phyloP scores from a whole-genome alignment of 2,888 invertebrate genomes.

The Diarsia rubi region DNA sequence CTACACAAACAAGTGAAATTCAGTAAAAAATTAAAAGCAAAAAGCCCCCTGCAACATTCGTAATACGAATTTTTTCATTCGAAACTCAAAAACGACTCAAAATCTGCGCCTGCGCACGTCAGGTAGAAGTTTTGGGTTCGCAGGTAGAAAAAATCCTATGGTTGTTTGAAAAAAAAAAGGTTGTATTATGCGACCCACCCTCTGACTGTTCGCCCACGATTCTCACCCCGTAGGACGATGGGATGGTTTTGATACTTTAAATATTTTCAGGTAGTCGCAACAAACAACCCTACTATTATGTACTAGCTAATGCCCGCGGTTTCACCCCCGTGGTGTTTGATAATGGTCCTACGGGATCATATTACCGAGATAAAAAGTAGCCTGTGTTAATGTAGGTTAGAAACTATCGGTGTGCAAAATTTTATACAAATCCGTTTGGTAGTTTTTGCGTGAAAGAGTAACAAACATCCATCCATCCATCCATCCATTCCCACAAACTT shows the following conservation, averaged over 20 bases:
- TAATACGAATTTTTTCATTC: constrained; percentile 78
- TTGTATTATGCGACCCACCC: constrained; percentile 88
- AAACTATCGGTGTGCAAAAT: too few relatives aligned
- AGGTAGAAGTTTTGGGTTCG: constrained; percentile 87
- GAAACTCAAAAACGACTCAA: constrained; percentile 78
- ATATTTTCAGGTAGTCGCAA: too few relatives aligned
- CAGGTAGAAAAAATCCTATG: constrained; percentile 89
- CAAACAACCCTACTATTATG: too few relatives aligned
- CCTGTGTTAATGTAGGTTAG: too few relatives aligned
- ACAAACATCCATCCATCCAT: too few relatives aligned
- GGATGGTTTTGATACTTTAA: constrained; percentile 29
- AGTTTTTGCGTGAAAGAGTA: too few relatives aligned
- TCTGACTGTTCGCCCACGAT: constrained; percentile 84
- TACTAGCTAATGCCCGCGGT: too few relatives aligned
- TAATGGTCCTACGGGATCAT: too few relatives aligned
- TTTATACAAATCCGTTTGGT: too few relatives aligned
- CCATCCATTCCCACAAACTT: too few relatives aligned
- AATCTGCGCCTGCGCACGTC: constrained; percentile 85
- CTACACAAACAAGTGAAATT: constrained; percentile 84
- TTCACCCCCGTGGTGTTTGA: too few relatives aligned
- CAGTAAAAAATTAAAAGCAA: constrained; percentile 83
- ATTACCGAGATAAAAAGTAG: too few relatives aligned
- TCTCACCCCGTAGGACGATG: constrained; percentile 59
- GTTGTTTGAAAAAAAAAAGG: constrained; percentile 85
- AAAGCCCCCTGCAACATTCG: constrained; percentile 80